phyloP scores from a whole-genome alignment of 2,113 vertebrate genomes.

The Podarcis cretensis region DNA sequence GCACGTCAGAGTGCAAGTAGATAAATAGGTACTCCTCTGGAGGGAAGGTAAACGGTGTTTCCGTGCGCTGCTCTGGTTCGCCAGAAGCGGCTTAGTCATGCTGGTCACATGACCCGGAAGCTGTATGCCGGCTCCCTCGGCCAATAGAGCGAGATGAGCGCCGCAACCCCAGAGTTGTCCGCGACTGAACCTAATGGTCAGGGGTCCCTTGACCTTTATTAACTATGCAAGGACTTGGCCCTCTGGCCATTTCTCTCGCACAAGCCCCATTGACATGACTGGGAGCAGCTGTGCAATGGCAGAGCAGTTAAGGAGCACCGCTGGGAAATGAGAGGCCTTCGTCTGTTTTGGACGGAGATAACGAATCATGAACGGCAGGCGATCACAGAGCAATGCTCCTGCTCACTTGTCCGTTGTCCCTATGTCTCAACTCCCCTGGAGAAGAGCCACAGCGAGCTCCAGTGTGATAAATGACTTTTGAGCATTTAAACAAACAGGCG shows the following conservation, averaged over 20 bases:
- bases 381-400: background rate
- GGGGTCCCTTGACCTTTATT: background rate
- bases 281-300: background rate
- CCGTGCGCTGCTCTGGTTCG: no score
- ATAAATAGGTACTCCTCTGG: no score
- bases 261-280: no score
- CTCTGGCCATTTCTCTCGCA: background rate
- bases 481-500: conserved; percentile 16
- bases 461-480: background rate
- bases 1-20: no score
- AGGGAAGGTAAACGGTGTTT: no score
- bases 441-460: background rate
- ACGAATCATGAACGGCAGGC: background rate
- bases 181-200: no score
- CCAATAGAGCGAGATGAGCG: no score
- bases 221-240: background rate
- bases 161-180: no score
- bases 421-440: background rate
- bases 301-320: background rate
- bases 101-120: no score
- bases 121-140: no score
- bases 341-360: background rate
- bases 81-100: no score
- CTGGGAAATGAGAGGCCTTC: background rate
- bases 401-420: background rate